A percentile compares a stretch with the other conserved stretches of the same genome.
These are phyloP conservation scores for Protobothrops mucrosquamatus DNA, from an alignment of 2,113 vertebrate species.

Conservation along the genomic window DNA sequence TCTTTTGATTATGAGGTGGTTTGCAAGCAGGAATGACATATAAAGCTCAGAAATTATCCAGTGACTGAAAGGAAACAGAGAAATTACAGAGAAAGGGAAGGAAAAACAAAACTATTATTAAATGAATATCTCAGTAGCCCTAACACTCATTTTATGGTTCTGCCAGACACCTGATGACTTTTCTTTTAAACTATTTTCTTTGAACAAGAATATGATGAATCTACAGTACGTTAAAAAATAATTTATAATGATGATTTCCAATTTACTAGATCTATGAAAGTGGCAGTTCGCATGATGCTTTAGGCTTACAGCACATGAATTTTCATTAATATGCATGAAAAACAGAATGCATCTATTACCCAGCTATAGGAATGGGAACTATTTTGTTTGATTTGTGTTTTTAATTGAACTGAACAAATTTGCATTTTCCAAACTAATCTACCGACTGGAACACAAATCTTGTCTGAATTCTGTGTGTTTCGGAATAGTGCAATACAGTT, in stretches of 20 bases:
- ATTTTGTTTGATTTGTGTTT: background rate
- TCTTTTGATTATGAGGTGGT: background rate
- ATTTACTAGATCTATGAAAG: background rate
- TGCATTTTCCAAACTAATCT: background rate
- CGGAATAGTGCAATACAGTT: background rate
- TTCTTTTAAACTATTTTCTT: background rate
- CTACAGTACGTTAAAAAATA: background rate
- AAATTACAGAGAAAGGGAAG: background rate
- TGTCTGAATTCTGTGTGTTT: background rate
- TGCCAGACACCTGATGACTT: background rate
- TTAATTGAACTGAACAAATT: background rate
- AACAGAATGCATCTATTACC: background rate
- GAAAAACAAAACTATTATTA: background rate
- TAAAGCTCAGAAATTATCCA: slow-evolving; percentile 1
- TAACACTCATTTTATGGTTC: background rate
- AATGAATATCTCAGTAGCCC: background rate
- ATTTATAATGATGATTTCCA: background rate
- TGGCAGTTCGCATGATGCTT: background rate
- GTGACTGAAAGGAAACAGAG: background rate
- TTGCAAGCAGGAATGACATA: background rate
- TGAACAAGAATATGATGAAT: background rate
- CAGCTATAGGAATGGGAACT: background rate
- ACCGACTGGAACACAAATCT: background rate
- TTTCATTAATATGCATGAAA: background rate
- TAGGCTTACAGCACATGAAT: background rate